These are phyloP conservation scores for Panonychus citri DNA, from an alignment of 1,140 invertebrate genomes.

Conservation along the genomic window DNA sequence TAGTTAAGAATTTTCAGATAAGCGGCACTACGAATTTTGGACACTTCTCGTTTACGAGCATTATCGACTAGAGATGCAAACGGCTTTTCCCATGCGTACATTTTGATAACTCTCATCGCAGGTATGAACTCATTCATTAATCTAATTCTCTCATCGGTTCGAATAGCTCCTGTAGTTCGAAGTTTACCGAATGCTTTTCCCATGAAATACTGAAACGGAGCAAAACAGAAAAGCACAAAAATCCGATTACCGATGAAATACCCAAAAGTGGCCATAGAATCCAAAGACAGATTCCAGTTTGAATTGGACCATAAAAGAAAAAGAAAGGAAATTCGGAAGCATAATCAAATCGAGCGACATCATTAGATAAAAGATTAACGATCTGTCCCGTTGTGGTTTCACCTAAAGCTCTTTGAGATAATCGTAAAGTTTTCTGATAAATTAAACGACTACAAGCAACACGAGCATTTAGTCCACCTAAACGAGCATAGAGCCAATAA, in stretches of 20 bases:
- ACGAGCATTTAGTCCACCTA: constrained; percentile 24
- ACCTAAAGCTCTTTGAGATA: constrained; percentile 35
- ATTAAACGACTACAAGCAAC: constrained; percentile 29
- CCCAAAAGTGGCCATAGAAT: constrained; percentile 36
- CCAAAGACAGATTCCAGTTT: constrained; percentile 38
- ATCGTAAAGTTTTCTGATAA: constrained; percentile 28
- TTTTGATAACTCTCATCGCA: constrained; percentile 59
- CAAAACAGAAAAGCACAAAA: constrained; percentile 43
- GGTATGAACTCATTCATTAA: constrained; percentile 66
- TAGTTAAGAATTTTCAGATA: constrained; percentile 42
- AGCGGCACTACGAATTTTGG: constrained; percentile 37
- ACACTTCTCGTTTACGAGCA: constrained; percentile 36
- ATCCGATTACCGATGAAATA: constrained; percentile 37
- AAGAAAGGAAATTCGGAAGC: constrained; percentile 27
- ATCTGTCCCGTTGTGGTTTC: constrained; percentile 62
- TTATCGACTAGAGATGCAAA: constrained; percentile 39
- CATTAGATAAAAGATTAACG: constrained; percentile 76
- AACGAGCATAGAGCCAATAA: constrained; percentile 42
- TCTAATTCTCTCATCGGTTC: constrained; percentile 10
- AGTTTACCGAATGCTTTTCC: constrained; percentile 21
- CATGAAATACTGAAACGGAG: constrained; percentile 57
- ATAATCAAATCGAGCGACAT: constrained; percentile 24
- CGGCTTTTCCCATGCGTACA: constrained; percentile 55
- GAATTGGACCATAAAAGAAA: constrained; percentile 44
- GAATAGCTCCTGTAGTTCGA: constrained; percentile 5